Conservation (phyloP, 2,888 invertebrate genomes). For the Parelbella ahira region DNA sequence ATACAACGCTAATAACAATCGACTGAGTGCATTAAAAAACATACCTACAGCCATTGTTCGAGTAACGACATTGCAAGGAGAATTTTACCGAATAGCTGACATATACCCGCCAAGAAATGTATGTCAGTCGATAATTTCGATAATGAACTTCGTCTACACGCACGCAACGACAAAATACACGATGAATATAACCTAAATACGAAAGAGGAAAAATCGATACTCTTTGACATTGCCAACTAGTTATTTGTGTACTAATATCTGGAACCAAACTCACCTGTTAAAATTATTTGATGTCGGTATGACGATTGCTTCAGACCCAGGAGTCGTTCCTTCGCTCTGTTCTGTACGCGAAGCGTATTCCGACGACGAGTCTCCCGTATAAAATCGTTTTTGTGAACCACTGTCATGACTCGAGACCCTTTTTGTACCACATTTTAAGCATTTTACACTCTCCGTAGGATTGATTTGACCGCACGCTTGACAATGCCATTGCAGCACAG, state of each 20-base stretch:
- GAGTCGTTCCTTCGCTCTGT: constrained; percentile 68
- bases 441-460: constrained; percentile 91
- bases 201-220: constrained; percentile 72
- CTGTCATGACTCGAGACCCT: constrained; percentile 82
- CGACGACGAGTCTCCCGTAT: constrained; percentile 63
- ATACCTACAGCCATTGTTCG: constrained; percentile 46
- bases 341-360: constrained; percentile 64
- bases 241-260: constrained; percentile 42
- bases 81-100: constrained; percentile 59
- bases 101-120: constrained; percentile 46
- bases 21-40: constrained; percentile 30
- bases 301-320: constrained; percentile 66
- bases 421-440: constrained; percentile 89
- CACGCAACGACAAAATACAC: constrained; percentile 59
- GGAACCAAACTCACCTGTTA: constrained; percentile 61
- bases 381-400: constrained; percentile 60
- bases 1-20: constrained; percentile 15
- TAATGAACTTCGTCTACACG: constrained; percentile 55
- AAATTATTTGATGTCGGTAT: constrained; percentile 66
- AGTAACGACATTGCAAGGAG: constrained; percentile 37
- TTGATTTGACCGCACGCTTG: constrained; percentile 93
- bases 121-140: constrained; percentile 49
- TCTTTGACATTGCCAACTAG: constrained; percentile 58
- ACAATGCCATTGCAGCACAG: constrained; percentile 96
- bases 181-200: constrained; percentile 70